Percentiles rank a stretch among this genome's conserved stretches.
Conservation (phyloP, 1,140 invertebrate species). For the Cephus cinctus region DNA sequence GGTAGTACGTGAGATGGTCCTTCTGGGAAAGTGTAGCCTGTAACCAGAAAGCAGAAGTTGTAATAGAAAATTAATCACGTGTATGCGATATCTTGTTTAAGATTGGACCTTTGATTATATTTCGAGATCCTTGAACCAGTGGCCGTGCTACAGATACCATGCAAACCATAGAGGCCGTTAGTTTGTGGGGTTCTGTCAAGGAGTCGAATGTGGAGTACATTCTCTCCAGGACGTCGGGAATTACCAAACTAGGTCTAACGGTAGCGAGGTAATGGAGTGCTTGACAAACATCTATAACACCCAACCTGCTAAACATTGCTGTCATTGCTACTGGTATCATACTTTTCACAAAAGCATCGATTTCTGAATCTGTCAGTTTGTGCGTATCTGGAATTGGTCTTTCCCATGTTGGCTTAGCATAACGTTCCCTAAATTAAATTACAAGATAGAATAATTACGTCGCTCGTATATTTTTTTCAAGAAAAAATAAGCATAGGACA, state of each 20-base stretch:
- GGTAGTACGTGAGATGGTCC: conserved; percentile 81
- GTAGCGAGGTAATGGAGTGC: conserved; percentile 76
- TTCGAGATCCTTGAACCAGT: conserved; percentile 65
- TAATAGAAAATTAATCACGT: neutral
- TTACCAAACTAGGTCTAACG: conserved; percentile 78
- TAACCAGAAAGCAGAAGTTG: conserved; percentile 7
- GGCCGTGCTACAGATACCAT: conserved; percentile 70
- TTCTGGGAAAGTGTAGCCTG: conserved; percentile 64
- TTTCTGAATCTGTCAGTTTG: conserved; percentile 76
- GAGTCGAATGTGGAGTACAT: conserved; percentile 79
- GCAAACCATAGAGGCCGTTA: conserved; percentile 77
- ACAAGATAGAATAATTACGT: conserved; percentile 17
- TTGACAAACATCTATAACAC: conserved; percentile 63
- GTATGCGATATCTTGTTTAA: conserved; percentile 24
- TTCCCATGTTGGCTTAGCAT: conserved; percentile 67
- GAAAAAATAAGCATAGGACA: neutral
- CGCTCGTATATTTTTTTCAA: neutral
- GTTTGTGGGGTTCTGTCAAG: conserved; percentile 82
- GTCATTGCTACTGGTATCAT: conserved; percentile 68
- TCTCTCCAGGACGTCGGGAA: conserved; percentile 80
- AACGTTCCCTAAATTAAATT: conserved; percentile 63
- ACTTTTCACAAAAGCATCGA: conserved; percentile 79
- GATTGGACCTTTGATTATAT: conserved; percentile 42
- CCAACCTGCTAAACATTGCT: conserved; percentile 77
- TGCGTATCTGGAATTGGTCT: conserved; percentile 65